Evolutionary conservation across 2,797 vertebrate species (phyloP), one percentile per base, ranked within the genome.

Genomic region (Ibycter americanus): DNA sequence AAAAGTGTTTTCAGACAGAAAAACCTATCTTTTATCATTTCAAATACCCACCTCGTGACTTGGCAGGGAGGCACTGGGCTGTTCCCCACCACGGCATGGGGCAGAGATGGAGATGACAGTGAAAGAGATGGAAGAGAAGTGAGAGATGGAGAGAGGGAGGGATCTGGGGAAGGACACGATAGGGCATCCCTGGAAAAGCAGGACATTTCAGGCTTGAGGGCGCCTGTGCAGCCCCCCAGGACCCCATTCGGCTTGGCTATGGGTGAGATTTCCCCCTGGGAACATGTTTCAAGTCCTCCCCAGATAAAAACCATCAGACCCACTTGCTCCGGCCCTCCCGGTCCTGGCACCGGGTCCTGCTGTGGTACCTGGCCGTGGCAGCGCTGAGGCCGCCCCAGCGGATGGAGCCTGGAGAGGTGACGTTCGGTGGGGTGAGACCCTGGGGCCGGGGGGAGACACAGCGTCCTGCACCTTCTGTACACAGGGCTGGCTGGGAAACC

Each of bases 341-440:
- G 44, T 32, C 12, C 8, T 2, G 4, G 25, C 40, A 9, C 23
- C 2, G 1, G 31, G 15, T 42, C 8, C 26, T 4, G 15, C 55
- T 12, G 5, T 4, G 71, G 83, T 26, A 27, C 29, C 44, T 4
- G 4, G 52, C 68, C 5, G 9, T 2, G 15, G 36, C 44, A 3
- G 11, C 3, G 3, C 17, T 2, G 18, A 32, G 1, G 21, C 36
- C 23, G n/a, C 52, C 29, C 6, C 11, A 5, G 55, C 19, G 19
- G 63, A 21, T 1, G 15, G 36, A 82, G 79, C 34, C 27, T 0
- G 19, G 36, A 54, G 36, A 63, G 49, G 25, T 0, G 9, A 27
- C 0, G 4, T 5, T 36, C 0, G 1, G 32, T 1, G 3, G 34
- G 40, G 51, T 1, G 12, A 67, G 62, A 25, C 27, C 46, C 46